Percentiles rank a stretch among this genome's conserved stretches.
These are phyloP conservation scores for Sarcophaga variegata DNA, from an alignment of 2,888 invertebrate species.

Conservation along the genomic window DNA sequence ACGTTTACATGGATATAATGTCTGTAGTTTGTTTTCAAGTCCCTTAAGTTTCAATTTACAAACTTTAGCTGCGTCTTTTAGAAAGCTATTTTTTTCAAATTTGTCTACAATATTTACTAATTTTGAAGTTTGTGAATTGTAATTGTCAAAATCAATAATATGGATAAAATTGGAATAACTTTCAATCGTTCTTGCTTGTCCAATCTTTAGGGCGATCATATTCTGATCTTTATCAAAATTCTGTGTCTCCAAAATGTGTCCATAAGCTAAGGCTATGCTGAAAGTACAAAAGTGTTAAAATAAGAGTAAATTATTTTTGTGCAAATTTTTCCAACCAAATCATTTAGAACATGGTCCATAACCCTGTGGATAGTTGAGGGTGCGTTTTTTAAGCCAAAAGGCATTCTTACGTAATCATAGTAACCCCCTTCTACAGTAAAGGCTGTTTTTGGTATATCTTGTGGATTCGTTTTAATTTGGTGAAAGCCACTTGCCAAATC, in stretches of 20 bases:
- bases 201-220: constrained; percentile 14
- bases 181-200: constrained; percentile 1
- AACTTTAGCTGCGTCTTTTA: constrained; percentile 21
- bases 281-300: background rate
- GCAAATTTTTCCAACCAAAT: background rate
- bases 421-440: too few relatives aligned
- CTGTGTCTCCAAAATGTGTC: constrained; percentile 5
- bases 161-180: too few relatives aligned
- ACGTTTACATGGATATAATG: background rate
- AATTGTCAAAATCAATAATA: background rate
- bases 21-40: background rate
- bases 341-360: constrained; percentile 20
- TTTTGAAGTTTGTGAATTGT: constrained; percentile 21
- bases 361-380: too few relatives aligned
- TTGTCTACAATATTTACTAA: constrained; percentile 1
- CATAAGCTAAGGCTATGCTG: constrained; percentile 12
- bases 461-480: constrained; percentile 10
- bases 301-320: too few relatives aligned
- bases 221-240: background rate
- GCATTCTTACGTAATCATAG: too few relatives aligned
- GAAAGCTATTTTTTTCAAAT: background rate
- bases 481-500: constrained; percentile 21
- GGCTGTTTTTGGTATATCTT: too few relatives aligned
- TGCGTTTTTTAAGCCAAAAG: too few relatives aligned
- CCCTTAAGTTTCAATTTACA: constrained; percentile 16